Base-by-base conservation (phyloP, 2,113 vertebrate genomes). In the Bujurquina vittata region DNA sequence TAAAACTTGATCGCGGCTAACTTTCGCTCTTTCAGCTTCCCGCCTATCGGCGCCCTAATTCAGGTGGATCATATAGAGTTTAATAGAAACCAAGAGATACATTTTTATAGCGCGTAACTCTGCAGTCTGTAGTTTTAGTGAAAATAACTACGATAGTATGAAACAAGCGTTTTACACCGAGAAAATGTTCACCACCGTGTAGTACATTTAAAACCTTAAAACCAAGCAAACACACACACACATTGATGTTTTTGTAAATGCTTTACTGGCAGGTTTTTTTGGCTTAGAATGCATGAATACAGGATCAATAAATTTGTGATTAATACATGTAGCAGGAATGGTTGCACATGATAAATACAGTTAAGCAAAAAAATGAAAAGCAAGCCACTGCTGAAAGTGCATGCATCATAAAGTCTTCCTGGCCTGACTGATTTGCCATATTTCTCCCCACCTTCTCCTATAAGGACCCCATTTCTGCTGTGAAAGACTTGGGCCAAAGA, bases 401-500 rank as follows among this genome's bases (percentile, higher is more conserved):
- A 26, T 26, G 1, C 1, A 49, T 67, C 40, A 67, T 22, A 67
- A 11, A 67, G 14, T 46, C 63, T 31, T 18, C 5, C 0, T 1
- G 35, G 8, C 0, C 23, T 33, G 43, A 84, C 1, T 59, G 3
- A 61, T 6, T 76, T 35, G n/a, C 15, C 5, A 37, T 12, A 26
- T 2, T 31, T 15, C 22, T 23, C 52, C 11, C 23, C 20, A 1
- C 26, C 4, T 1, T 89, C 73, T 83, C 87, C 86, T 43, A n/a
- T 20, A 3, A 95, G 81, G 40, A 94, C 52, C 4, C 92, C 92
- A 1, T 93, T 94, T 69, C 93, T 92, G 72, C 74, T 90, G 65
- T 89, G 46, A 78, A 93, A 95, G 63, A 67, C 75, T 8, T 90
- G 35, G 20, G 83, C 78, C 75, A 94, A 31, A 56, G 76, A 1